Evolutionary conservation across 2,797 vertebrate species (phyloP), one percentile per base, ranked within the genome.

Genomic region (Aldrovandia affinis): DNA sequence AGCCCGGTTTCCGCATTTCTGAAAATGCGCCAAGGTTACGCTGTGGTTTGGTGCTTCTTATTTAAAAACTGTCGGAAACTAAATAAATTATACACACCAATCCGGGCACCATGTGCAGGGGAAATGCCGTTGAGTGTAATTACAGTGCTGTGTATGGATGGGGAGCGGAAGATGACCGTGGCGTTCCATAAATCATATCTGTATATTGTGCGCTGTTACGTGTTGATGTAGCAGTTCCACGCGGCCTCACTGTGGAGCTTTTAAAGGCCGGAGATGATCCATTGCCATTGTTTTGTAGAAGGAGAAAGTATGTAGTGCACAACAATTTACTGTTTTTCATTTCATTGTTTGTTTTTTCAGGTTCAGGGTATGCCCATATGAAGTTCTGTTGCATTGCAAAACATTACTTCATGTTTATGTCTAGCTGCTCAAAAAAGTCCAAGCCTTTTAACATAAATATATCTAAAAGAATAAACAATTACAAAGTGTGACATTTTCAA

Each of bases 51-150:
- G 89, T 88, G 90, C 85, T 90, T 92, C 88, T 86, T 89, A 91
- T 94, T 94, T 92, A 85, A 92, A 93, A 93, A 91, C 86, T 90
- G 87, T 92, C 88, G 2, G 75, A 85, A 90, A 90, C 91, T 92
- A 92, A 92, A 94, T 92, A 91, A 92, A 92, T 94, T 90, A 92
- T 91, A 88, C 87, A 89, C 88, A 91, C 94, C 88, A 94, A 88
- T 93, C 87, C 87, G 73, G 78, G 88, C 85, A 77, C 83, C 83
- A 52, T 86, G 86, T 89, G 87, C 87, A 87, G 83, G 84, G 87
- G 86, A 90, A 92, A 90, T 85, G 85, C 86, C 85, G 86, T 83
- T 89, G 89, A 88, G 90, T 91, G 87, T 92, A 93, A 94, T 93
- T 93, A 94, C 90, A 90, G 85, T 78, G 57, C 84, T 42, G 77